These are phyloP conservation scores for Sarcophaga caerulescens DNA, from an alignment of 2,888 invertebrate species.

Conservation along the genomic window DNA sequence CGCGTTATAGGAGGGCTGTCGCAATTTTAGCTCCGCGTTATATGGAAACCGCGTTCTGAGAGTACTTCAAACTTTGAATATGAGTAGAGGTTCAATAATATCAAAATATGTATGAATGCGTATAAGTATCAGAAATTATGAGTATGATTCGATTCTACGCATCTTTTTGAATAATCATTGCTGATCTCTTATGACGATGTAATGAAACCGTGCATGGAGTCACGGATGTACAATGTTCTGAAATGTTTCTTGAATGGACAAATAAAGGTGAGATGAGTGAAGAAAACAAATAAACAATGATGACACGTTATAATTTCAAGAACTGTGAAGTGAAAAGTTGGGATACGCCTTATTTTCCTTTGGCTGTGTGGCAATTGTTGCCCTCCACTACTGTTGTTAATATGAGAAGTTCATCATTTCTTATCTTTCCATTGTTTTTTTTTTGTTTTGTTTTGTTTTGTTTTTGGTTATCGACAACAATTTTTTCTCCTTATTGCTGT, in stretches of 20 bases:
- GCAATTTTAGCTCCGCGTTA: too few relatives aligned
- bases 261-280: constrained; percentile 49
- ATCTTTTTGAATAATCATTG: too few relatives aligned
- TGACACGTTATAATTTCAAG: constrained; percentile 76
- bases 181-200: too few relatives aligned
- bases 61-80: too few relatives aligned
- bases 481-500: constrained; percentile 29
- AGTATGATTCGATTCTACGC: too few relatives aligned
- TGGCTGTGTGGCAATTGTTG: constrained; percentile 66
- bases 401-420: constrained; percentile 62
- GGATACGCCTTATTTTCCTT: constrained; percentile 68
- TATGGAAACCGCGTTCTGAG: too few relatives aligned
- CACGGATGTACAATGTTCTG: not conserved
- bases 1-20: too few relatives aligned
- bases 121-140: too few relatives aligned
- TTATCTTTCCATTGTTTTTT: constrained; percentile 21
- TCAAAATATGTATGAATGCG: too few relatives aligned
- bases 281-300: constrained; percentile 75
- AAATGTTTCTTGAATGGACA: constrained; percentile 51
- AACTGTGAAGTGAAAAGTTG: constrained; percentile 28
- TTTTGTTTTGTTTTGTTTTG: too few relatives aligned
- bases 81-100: too few relatives aligned
- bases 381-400: constrained; percentile 54
- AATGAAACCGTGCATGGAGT: not conserved
- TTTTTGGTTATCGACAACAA: constrained; percentile 48